phyloP scores from a whole-genome alignment of 2,797 vertebrate species.

The Benthosema pterotum region DNA sequence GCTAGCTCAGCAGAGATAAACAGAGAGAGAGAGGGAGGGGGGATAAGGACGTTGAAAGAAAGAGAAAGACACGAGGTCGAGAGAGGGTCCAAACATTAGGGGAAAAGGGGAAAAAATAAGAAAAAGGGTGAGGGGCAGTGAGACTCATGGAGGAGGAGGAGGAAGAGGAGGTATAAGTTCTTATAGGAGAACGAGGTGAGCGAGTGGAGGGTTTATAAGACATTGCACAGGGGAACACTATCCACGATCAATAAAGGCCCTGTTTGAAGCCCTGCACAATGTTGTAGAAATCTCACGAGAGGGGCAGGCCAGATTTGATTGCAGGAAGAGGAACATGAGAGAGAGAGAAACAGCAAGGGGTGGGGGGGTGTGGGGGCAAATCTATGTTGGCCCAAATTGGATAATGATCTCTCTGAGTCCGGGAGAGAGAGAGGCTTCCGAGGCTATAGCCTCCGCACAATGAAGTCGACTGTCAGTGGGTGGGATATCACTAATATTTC shows the following conservation, averaged over 20 bases:
- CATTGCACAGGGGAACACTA: conserved; percentile 55
- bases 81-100: conserved; percentile 50
- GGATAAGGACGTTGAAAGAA: conserved; percentile 19
- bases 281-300: conserved; percentile 52
- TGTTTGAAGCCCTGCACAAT: conserved; percentile 59
- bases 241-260: conserved; percentile 61
- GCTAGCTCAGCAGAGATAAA: conserved; percentile 71
- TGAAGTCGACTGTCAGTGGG: conserved; percentile 49
- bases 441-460: conserved; percentile 56
- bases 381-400: conserved; percentile 63
- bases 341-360: conserved; percentile 36
- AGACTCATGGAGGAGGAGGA: conserved; percentile 45
- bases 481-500: conserved; percentile 35
- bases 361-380: conserved; percentile 34
- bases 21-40: conserved; percentile 51
- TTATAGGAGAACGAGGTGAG: conserved; percentile 42
- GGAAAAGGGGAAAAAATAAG: conserved; percentile 46
- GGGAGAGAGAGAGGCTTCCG: conserved; percentile 46
- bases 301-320: conserved; percentile 57
- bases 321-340: conserved; percentile 61
- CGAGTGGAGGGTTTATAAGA: conserved; percentile 38
- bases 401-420: conserved; percentile 68
- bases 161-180: conserved; percentile 36
- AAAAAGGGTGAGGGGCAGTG: conserved; percentile 45
- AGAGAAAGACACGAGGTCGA: conserved; percentile 35